Percentiles rank a stretch among this genome's conserved stretches.
phyloP scores from a whole-genome alignment of 2,797 vertebrate genomes.

The Oreortyx pictus region DNA sequence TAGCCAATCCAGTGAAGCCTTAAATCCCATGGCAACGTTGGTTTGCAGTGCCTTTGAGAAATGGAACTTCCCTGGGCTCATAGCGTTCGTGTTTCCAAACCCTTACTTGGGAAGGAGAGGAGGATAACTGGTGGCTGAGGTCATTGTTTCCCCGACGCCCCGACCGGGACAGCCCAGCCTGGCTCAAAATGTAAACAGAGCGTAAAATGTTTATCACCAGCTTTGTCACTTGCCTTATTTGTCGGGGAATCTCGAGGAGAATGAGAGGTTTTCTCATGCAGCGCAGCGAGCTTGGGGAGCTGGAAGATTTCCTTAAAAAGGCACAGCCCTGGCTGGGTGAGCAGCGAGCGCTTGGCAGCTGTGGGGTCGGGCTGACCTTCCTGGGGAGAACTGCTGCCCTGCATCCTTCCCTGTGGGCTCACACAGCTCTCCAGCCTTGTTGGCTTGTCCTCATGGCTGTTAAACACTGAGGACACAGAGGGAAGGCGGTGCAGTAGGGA shows the following conservation, averaged over 20 bases:
- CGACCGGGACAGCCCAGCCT: slow-evolving; percentile 60
- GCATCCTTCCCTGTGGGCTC: slow-evolving; percentile 54
- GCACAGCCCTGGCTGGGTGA: slow-evolving; percentile 78
- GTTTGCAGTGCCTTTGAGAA: neutral
- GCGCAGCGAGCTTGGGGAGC: slow-evolving; percentile 49
- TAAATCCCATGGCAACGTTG: neutral
- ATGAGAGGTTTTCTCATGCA: slow-evolving; percentile 71
- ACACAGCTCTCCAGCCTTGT: neutral
- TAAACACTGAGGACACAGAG: neutral
- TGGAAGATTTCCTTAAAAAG: slow-evolving; percentile 85
- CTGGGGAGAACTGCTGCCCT: slow-evolving; percentile 67
- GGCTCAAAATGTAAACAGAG: slow-evolving; percentile 71
- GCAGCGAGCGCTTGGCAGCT: slow-evolving; percentile 76
- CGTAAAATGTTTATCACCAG: slow-evolving; percentile 73
- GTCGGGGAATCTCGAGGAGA: slow-evolving; percentile 77
- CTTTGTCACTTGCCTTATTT: slow-evolving; percentile 79
- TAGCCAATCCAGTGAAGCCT: neutral
- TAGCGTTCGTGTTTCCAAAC: slow-evolving; percentile 5
- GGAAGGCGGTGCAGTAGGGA: neutral
- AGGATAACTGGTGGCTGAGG: slow-evolving; percentile 62
- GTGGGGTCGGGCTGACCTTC: slow-evolving; percentile 63
- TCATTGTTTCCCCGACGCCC: slow-evolving; percentile 49
- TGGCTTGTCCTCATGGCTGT: neutral
- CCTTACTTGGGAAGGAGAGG: slow-evolving; percentile 72
- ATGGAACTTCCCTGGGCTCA: neutral